Conservation (phyloP, 2,113 vertebrate species). For the Eulacestoma nigropectus region DNA sequence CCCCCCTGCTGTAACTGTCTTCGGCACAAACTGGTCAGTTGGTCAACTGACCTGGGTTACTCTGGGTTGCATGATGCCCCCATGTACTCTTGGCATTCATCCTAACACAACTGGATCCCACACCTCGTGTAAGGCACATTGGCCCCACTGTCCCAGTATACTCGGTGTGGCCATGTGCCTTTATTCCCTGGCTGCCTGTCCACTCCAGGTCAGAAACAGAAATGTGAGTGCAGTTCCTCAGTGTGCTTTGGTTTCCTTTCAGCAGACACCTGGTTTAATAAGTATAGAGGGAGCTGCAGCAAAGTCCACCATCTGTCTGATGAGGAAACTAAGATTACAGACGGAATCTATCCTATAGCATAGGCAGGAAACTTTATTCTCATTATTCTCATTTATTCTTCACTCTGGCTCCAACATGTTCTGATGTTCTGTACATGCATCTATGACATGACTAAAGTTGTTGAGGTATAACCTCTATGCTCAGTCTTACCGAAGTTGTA, state of each 20-base stretch:
- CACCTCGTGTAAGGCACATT: fast-evolving
- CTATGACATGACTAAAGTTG: neutral
- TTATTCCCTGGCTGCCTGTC: neutral
- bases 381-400: neutral
- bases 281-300: neutral
- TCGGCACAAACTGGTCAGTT: fast-evolving
- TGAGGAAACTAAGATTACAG: neutral
- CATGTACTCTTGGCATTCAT: fast-evolving
- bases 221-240: neutral
- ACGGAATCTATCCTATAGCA: neutral
- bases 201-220: neutral
- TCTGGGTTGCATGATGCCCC: neutral
- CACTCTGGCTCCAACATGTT: neutral
- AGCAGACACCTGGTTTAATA: neutral
- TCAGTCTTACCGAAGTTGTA: neutral
- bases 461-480: neutral
- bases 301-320: neutral
- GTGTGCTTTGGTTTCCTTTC: neutral
- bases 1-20: fast-evolving
- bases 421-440: neutral
- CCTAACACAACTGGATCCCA: fast-evolving
- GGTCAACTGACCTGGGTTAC: fast-evolving
- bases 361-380: neutral
- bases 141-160: no score
- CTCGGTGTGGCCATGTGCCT: neutral